Evolutionary conservation across 2,113 vertebrate species (phyloP), one percentile per base, ranked within the genome.

Genomic region (Oreocharis arfaki): DNA sequence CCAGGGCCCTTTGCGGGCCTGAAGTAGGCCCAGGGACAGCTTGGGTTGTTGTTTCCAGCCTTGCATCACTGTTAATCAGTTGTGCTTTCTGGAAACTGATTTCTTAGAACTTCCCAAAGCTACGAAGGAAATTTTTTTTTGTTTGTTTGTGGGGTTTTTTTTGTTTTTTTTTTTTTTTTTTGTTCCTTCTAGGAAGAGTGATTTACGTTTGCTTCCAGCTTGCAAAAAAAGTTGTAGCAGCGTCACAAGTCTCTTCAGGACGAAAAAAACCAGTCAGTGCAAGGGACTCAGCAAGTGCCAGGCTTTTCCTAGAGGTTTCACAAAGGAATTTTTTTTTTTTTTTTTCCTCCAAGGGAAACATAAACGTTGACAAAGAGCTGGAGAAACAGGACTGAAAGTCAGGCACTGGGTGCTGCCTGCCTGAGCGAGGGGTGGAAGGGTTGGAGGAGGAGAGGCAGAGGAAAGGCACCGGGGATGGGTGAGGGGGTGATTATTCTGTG

Each of bases 371-470:
- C 5, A 57, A 53, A 53, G 13, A 61, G 13, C 10, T 28, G 16
- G 1, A 16, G 18, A 67, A 74, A 49, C 7, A 55, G 13, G 27
- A 57, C 16, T 75, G 68, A 76, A 67, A 57, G 3, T 41, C 1
- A 0, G 6, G 13, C 65, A 5, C 7, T 11, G 9, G 10, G 23
- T 19, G 3, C 39, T 44, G 9, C 10, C 28, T 46, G 32, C 9
- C n/a, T 0, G 0, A 76, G 9, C 6, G 22, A 37, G 13, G 9
- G 9, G 3, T 1, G 0, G 22, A 47, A 39, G 13, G 5, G 4
- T 1, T 1, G 4, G 46, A 74, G 9, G 4, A 16, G 20, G 20
- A 76, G 13, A 32, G 1, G 0, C 7, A 80, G 18, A 55, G 16
- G 37, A 74, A 74, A 24, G 16, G 47, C 11, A 89, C 16, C 9